These are phyloP conservation scores for Drosophila kohkoa DNA, from an alignment of 1,140 invertebrate genomes.

Conservation along the genomic window DNA sequence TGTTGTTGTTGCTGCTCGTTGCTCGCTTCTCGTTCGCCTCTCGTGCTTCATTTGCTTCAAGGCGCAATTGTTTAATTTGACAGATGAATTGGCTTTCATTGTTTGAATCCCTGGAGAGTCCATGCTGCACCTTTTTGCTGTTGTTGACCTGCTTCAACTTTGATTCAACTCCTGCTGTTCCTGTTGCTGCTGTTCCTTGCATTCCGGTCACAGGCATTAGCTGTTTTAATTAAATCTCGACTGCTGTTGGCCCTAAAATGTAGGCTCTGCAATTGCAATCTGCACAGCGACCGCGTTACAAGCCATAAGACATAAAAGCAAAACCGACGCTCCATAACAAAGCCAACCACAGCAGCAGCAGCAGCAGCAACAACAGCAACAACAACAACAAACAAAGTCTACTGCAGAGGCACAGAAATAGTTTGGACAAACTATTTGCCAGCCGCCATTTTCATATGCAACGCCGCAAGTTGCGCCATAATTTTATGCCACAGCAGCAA, in stretches of 20 bases:
- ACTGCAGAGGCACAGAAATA: conserved; percentile 69
- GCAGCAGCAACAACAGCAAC: conserved; percentile 13
- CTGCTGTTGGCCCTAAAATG: conserved; percentile 44
- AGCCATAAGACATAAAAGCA: conserved; percentile 52
- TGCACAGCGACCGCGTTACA: conserved; percentile 16
- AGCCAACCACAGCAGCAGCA: conserved; percentile 65
- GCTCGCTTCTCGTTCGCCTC: conserved; percentile 2
- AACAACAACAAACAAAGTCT: conserved; percentile 22
- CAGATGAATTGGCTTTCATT: conserved; percentile 68
- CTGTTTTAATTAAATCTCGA: conserved; percentile 72
- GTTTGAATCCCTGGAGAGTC: conserved; percentile 11
- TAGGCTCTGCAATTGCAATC: conserved; percentile 68
- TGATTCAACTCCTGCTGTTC: not conserved
- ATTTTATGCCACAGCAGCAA: conserved; percentile 78
- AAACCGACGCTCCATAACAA: conserved; percentile 65
- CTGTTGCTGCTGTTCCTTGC: not conserved
- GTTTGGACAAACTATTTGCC: conserved; percentile 75
- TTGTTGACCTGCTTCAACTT: conserved; percentile 20
- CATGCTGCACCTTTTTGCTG: conserved; percentile 5
- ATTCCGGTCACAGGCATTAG: conserved; percentile 23
- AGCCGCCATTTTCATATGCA: conserved; percentile 81
- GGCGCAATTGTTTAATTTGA: conserved; percentile 66
- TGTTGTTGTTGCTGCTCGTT: not conserved
- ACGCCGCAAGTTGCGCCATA: conserved; percentile 76
- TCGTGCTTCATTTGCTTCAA: conserved; percentile 46